Base-by-base conservation (phyloP, 2,113 vertebrate species). In the Engystomops pustulosus region DNA sequence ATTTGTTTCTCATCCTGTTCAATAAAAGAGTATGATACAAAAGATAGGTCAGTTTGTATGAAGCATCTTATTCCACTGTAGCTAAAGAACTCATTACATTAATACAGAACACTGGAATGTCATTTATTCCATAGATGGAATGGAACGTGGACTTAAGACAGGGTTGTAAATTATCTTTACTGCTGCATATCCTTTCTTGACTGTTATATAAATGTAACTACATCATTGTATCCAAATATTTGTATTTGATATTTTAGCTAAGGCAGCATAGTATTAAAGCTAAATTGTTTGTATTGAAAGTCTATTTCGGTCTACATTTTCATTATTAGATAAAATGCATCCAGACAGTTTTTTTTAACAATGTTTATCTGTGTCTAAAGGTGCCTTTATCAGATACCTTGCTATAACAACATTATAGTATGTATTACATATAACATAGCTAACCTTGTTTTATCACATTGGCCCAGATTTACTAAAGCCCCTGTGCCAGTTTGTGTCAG, bases 261-360 rank as follows among this genome's bases (percentile, higher is more conserved):
- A 30, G 49, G 44, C 60, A 36, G 41, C 23, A 23, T 3, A 8
- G 36, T 27, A n/a, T 65, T 45, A 62, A 79, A 27, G 23, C 23
- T 44, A 38, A 47, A 45, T 45, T 65, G 77, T 65, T 44, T 65
- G 23, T 45, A 44, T 47, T 62, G 12, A 45, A 27, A 36, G 15
- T 65, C 53, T 65, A 65, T 65, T 65, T 79, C 55, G 65, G 58
- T 62, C 20, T 65, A 45, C 38, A 45, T 45, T 79, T 18, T 58
- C 77, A 62, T 79, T 30, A 79, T 62, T 79, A 79, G 60, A 53
- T 25, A 41, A 79, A 55, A 79, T 60, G 36, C 62, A 41, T 79
- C 62, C 34, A 55, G 44, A 34, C 60, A 58, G n/a, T n/a, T n/a
- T 78, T 78, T 78, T 53, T 25, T 58, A 25, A 60, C 34, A 36